A percentile compares a stretch with the other conserved stretches of the same genome.
These are phyloP conservation scores for Enteromius radiatus DNA, from an alignment of 2,797 vertebrate genomes.

Conservation along the genomic window DNA sequence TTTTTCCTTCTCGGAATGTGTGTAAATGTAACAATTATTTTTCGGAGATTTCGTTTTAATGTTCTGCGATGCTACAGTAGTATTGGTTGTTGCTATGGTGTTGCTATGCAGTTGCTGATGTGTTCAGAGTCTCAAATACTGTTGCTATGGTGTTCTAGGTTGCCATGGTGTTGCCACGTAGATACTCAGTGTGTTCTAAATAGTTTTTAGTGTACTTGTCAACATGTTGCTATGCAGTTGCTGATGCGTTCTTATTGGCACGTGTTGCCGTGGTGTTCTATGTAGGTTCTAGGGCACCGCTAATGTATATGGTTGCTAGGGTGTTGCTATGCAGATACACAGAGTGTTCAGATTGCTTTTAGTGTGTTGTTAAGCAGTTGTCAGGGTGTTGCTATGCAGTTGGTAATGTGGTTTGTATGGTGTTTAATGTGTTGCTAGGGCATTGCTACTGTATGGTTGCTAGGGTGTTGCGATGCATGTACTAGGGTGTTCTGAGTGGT, in stretches of 20 bases:
- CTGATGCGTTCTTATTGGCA: neutral
- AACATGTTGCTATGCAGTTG: neutral
- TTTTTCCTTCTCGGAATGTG: neutral
- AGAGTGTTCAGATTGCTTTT: neutral
- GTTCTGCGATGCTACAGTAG: neutral
- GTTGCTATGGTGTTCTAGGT: neutral
- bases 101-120: neutral
- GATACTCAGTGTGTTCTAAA: neutral
- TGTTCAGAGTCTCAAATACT: neutral
- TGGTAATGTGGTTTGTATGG: neutral
- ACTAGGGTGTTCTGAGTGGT: neutral
- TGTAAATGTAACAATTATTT: neutral
- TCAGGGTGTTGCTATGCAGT: neutral
- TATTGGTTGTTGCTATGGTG: neutral
- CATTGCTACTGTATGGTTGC: neutral
- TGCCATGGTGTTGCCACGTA: neutral
- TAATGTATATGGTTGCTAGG: neutral
- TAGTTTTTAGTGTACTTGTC: neutral
- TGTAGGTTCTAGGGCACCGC: neutral
- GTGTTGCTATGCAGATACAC: neutral
- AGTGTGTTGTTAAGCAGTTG: neutral
- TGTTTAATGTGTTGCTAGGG: neutral
- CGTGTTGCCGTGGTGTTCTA: neutral
- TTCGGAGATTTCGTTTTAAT: neutral
- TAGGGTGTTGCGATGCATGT: neutral